Evolutionary conservation across 1,140 invertebrate species (phyloP).

Genomic region (Chrysoperla carnea): DNA sequence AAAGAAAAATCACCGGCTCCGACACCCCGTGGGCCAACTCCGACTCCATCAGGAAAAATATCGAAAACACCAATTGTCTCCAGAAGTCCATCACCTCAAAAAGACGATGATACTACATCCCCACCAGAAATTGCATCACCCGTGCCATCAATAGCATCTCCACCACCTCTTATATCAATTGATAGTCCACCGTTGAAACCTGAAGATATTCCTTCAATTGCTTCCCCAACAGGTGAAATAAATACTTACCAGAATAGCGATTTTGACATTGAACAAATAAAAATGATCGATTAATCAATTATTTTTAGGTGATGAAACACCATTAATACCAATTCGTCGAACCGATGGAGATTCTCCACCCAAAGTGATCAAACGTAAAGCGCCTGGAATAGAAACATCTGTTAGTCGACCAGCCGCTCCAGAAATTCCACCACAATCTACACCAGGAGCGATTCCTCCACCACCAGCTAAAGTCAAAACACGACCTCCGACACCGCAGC

Average conservation of each 20-base stretch:
- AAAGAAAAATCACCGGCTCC: background rate
- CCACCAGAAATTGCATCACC: no score
- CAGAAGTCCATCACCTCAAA: background rate
- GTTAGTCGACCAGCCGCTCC: constrained; percentile 22
- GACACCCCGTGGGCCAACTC: no score
- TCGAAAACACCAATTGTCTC: no score
- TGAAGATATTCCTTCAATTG: no score
- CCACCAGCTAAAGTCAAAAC: constrained; percentile 17
- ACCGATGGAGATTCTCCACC: constrained; percentile 14
- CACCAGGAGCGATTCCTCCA: constrained; percentile 24
- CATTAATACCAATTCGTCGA: background rate
- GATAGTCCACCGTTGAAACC: no score
- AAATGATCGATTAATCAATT: background rate
- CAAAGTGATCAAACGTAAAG: constrained; percentile 27
- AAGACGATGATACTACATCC: no score
- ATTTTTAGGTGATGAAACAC: background rate
- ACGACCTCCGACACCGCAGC: background rate
- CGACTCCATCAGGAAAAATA: no score
- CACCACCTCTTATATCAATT: no score
- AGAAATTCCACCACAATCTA: constrained; percentile 16
- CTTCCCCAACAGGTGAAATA: no score
- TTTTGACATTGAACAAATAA: no score
- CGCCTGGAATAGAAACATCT: constrained; percentile 15
- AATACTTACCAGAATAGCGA: no score
- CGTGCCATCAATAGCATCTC: no score